These are phyloP conservation scores for Antechinus flavipes DNA, from an alignment of 2,113 vertebrate species.

Conservation along the genomic window DNA sequence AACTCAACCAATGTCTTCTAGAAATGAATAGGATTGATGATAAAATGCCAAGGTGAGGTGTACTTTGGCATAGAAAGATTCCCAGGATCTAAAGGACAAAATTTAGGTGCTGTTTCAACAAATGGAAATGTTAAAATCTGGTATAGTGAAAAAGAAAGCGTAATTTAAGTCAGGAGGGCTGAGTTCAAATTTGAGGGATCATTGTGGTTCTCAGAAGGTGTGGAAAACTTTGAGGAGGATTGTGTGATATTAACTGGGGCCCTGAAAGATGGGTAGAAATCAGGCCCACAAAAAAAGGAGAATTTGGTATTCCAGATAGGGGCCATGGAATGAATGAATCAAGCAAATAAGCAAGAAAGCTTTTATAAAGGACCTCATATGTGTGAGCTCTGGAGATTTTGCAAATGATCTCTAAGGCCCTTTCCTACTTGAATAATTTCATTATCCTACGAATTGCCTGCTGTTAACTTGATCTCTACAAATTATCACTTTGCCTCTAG, in stretches of 20 bases:
- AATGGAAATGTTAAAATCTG: neutral
- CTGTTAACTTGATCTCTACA: neutral
- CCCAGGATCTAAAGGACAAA: neutral
- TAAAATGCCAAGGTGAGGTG: constrained; percentile 59
- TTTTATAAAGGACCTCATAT: neutral
- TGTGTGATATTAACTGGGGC: neutral
- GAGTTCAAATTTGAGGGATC: neutral
- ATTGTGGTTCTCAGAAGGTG: neutral
- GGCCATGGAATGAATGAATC: neutral
- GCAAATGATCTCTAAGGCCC: neutral
- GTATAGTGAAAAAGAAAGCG: neutral
- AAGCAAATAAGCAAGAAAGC: neutral
- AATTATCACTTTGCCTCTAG: neutral
- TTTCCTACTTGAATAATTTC: neutral
- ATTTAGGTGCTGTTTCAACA: neutral
- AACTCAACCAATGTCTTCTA: constrained; percentile 49
- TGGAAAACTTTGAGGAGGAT: neutral
- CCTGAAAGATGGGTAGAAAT: neutral
- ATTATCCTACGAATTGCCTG: neutral
- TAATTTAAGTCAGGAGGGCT: neutral
- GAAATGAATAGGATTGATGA: constrained; percentile 69
- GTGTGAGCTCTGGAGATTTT: neutral
- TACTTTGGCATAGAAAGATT: constrained; percentile 36
- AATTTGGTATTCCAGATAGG: neutral
- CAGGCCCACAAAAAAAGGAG: neutral